Evolutionary conservation across 2,888 invertebrate species (phyloP), one percentile per base, ranked within the genome.

Genomic region (Zaprionus bogoriensis): DNA sequence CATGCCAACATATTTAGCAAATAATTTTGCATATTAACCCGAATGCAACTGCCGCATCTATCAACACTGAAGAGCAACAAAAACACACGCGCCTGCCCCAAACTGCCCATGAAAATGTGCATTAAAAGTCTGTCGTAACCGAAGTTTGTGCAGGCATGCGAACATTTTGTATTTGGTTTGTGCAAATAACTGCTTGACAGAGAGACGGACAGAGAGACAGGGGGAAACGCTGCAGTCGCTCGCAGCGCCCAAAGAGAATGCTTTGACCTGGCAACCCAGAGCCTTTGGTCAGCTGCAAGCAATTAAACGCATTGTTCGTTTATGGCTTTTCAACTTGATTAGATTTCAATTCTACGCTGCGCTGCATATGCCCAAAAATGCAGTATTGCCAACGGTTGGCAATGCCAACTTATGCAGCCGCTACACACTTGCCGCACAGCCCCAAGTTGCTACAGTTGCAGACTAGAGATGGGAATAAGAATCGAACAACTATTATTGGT

Each of bases 231-330:
- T 25, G 46, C 45, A 58, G 38, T 22, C n/a, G 4, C 7, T 10
- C 2, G 27, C 27, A 27, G 10, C 6, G 36, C 30, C 39, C 23
- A 42, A 22, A 60, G 59, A 54, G 59, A 54, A 64, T 64, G 39
- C 62, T 60, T 54, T 57, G 59, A 59, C 25, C 45, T 38, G 10
- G 2, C 0, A 39, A 2, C 22, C 38, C 42, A 30, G 25, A 59
- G 39, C 47, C 50, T 38, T 58, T 36, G 62, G 58, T 53, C 45
- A 50, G 58, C 27, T 68, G 51, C 60, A 42, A 73, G 60, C 73
- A 78, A 81, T 81, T 73, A 78, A 66, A 69, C 48, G 55, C 73
- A 78, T 63, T 78, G 69, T 70, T 48, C 41, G 55, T 7, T 14
- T 7, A 14, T 36, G 32, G 57, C 59, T 60, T 72, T 77, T 77